phyloP scores from a whole-genome alignment of 2,797 vertebrate species.

The Periophthalmus magnuspinnatus region DNA sequence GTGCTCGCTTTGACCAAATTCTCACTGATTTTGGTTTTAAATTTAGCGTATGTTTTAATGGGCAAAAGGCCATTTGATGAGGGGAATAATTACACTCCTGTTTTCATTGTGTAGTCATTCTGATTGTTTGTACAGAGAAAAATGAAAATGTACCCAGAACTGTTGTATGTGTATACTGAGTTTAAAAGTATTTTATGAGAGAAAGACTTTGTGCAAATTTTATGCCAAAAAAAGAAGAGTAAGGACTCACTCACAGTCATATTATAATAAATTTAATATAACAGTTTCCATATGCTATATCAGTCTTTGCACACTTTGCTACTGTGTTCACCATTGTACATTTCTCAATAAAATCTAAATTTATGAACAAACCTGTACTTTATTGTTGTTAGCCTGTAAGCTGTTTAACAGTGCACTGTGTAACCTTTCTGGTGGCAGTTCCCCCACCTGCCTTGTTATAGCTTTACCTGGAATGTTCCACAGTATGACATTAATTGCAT shows the following conservation, averaged over 20 bases:
- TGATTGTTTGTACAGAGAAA: slow-evolving; percentile 37
- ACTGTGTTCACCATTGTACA: slow-evolving; percentile 51
- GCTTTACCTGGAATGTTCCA: no score
- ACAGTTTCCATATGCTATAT: slow-evolving; percentile 38
- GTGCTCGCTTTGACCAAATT: slow-evolving; percentile 22
- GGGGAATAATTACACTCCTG: slow-evolving; percentile 44
- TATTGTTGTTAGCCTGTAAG: neutral
- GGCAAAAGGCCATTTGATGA: slow-evolving; percentile 42
- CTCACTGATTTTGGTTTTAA: slow-evolving; percentile 44
- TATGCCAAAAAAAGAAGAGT: neutral
- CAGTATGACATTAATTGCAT: no score
- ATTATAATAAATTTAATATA: slow-evolving; percentile 19
- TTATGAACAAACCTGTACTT: neutral
- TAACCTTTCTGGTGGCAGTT: no score
- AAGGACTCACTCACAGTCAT: slow-evolving; percentile 27
- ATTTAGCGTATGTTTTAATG: slow-evolving; percentile 44
- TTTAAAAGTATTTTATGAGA: slow-evolving; percentile 41
- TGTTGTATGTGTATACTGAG: slow-evolving; percentile 41
- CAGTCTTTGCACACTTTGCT: slow-evolving; percentile 47
- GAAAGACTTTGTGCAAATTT: slow-evolving; percentile 26
- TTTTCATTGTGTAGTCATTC: slow-evolving; percentile 39
- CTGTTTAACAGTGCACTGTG: neutral
- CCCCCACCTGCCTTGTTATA: no score
- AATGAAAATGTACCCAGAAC: slow-evolving; percentile 33
- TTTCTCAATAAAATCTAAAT: slow-evolving; percentile 61